phyloP scores from a whole-genome alignment of 1,140 invertebrate species.

The Heterodera schachtii region DNA sequence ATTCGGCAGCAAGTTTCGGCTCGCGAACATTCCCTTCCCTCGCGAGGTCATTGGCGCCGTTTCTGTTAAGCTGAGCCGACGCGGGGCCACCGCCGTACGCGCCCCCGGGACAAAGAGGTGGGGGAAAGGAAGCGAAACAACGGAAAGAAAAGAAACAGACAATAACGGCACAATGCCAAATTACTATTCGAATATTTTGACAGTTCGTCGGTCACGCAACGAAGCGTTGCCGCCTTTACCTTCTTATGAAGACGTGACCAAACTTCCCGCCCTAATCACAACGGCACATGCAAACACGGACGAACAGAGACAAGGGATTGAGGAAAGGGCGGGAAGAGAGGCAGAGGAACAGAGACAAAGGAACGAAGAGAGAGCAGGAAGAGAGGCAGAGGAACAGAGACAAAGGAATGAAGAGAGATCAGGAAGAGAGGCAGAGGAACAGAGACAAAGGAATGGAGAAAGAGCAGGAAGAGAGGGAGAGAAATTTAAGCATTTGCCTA shows the following conservation, averaged over 20 bases:
- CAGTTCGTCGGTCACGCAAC: conserved; percentile 41
- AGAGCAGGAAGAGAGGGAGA: no score
- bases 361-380: no score
- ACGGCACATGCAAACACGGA: not conserved
- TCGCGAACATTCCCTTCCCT: conserved; percentile 2
- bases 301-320: not conserved
- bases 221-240: conserved; percentile 61
- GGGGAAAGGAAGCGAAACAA: no score
- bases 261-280: conserved; percentile 52
- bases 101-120: conserved; percentile 38
- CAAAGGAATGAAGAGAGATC: no score
- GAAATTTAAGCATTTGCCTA: no score
- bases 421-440: no score
- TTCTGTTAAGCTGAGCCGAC: conserved; percentile 28
- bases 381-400: no score
- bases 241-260: conserved; percentile 63
- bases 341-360: not conserved
- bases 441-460: no score
- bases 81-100: conserved; percentile 60
- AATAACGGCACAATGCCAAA: no score
- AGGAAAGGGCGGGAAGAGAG: not conserved
- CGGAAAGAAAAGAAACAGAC: no score
- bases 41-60: conserved; percentile 14
- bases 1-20: not conserved
- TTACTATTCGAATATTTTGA: no score